These are phyloP conservation scores for Poeciliopsis gracilis DNA, from an alignment of 2,797 vertebrate genomes.

Conservation along the genomic window DNA sequence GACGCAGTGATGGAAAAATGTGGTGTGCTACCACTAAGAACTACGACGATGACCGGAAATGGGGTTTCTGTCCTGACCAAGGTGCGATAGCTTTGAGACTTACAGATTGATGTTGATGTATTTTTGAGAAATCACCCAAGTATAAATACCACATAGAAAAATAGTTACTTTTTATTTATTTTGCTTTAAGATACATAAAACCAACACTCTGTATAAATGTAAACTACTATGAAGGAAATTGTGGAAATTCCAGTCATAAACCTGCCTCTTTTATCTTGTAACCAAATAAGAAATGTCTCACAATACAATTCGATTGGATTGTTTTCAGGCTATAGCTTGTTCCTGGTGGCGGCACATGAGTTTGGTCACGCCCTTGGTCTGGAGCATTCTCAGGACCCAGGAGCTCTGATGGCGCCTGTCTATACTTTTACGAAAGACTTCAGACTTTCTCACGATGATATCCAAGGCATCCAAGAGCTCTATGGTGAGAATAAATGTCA, in stretches of 20 bases:
- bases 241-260: not conserved
- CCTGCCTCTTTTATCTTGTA: not conserved
- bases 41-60: constrained; percentile 96
- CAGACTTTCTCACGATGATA: constrained; percentile 91
- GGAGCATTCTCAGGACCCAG: constrained; percentile 95
- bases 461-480: constrained; percentile 94
- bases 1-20: constrained; percentile 92
- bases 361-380: constrained; percentile 97
- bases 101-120: not conserved
- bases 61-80: constrained; percentile 98
- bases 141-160: not conserved
- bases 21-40: constrained; percentile 90
- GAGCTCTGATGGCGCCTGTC: constrained; percentile 95
- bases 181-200: constrained; percentile 1
- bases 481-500: constrained; percentile 83
- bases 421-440: constrained; percentile 97
- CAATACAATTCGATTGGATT: not conserved
- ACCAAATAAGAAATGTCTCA: not conserved
- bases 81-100: constrained; percentile 72
- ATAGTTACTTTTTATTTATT: too few species aligned
- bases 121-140: not conserved
- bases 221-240: not conserved
- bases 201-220: not conserved
- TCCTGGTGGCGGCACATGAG: constrained; percentile 98
- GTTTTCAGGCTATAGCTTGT: constrained; percentile 93